Percentiles rank a stretch among this genome's conserved stretches.
Conservation (phyloP, 2,113 vertebrate genomes). For the Circaetus cinerascens region DNA sequence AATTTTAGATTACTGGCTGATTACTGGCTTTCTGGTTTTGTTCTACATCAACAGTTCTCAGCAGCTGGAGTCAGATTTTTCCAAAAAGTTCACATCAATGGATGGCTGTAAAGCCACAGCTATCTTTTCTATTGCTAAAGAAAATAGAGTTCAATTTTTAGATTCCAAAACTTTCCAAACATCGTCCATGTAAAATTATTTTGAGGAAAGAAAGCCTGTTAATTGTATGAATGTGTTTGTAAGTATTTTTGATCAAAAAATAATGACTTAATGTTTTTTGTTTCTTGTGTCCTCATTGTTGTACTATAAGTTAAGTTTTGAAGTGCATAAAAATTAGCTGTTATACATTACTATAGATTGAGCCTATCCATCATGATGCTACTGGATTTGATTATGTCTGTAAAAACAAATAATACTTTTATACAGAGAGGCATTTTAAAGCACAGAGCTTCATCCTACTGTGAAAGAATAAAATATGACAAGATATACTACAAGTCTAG, state of each 20-base stretch:
- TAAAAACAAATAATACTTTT: neutral
- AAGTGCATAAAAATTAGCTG: neutral
- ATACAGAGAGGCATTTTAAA: neutral
- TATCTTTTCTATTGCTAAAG: neutral
- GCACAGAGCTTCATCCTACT: neutral
- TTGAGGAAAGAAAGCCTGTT: neutral
- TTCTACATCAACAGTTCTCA: neutral
- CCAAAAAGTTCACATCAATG: neutral
- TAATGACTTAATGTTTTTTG: too few species aligned
- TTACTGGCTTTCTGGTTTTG: neutral
- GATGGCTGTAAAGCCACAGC: neutral
- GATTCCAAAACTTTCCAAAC: neutral
- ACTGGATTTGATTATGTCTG: neutral
- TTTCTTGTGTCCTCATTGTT: neutral
- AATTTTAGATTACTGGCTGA: neutral
- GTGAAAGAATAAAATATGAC: neutral
- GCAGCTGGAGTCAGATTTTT: neutral
- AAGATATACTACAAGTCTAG: neutral
- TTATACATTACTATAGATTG: neutral
- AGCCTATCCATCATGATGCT: neutral
- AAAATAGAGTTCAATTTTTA: neutral
- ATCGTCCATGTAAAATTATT: neutral
- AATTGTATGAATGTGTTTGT: neutral
- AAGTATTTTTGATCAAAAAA: neutral
- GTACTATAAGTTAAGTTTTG: neutral